Base-by-base conservation (phyloP, 1,140 invertebrate species). In the Anastrepha obliqua region DNA sequence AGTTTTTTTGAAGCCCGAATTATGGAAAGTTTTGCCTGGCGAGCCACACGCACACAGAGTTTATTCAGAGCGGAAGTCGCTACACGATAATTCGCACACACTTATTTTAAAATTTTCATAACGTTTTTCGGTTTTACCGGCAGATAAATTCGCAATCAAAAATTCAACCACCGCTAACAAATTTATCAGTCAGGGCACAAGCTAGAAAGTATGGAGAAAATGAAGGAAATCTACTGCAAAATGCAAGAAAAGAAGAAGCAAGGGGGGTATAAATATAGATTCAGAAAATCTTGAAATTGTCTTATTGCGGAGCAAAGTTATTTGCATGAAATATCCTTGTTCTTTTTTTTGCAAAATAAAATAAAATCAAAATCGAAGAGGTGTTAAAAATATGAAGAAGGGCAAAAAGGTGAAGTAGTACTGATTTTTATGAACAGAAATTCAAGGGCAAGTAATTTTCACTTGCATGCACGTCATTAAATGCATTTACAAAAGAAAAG, bases 91-190 rank as follows among this genome's bases (percentile, higher is more conserved):
- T 74, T 74, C 42, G 15, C 39, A 17, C 3, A 15, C 13, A 47
- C 44, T 74, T 17, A 5, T 11, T 62, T n/a, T 62, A 8, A 62
- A 62, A 8, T 62, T 62, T 62, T 0, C 5, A 17, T 17, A 42
- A 29, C 11, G 67, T 15, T 17, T 74, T 42, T 74, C 44, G 42
- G 7, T 29, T 42, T 20, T 42, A 39, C n/a, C 39, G 67, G 3
- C 6, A 47, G 9, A 70, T 70, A 70, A 70, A 70, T 74, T 74
- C 42, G 42, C 17, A 74, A 74, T 74, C 67, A 74, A 74, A 74
- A 74, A 74, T 74, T 74, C 67, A 74, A 70, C 67, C 39, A 70
- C 0, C n/a, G 44, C 15, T 11, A 15, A n/a, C 15, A 47, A 47
- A 17, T 74, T 74, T 5, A 42, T 7, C 67, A 13, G 42, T 13